Evolutionary conservation across 1,140 invertebrate genomes (phyloP).

Genomic region (Andricus grossulariae): DNA sequence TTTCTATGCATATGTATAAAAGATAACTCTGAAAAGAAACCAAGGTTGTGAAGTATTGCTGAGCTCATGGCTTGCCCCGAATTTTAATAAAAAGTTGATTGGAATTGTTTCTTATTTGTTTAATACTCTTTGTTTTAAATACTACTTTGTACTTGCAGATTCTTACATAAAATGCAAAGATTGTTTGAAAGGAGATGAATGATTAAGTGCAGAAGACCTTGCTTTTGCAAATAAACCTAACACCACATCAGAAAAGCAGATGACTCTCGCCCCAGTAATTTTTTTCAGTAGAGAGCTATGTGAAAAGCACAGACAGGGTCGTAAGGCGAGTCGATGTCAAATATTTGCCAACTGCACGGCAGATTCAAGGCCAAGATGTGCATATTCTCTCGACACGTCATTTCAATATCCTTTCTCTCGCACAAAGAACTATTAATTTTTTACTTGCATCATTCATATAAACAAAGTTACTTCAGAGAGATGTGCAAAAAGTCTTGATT

Average conservation of each 20-base stretch:
- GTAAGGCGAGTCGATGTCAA: background rate
- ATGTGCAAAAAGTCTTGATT: background rate
- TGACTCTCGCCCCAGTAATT: background rate
- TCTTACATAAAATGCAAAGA: no score
- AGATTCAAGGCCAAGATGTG: slow-evolving; percentile 13
- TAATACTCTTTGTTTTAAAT: no score
- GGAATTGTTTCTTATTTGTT: no score
- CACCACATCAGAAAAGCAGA: background rate
- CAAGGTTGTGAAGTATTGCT: no score
- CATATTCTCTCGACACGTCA: slow-evolving; percentile 17
- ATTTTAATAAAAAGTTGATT: no score
- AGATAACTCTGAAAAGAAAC: no score
- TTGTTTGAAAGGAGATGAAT: no score
- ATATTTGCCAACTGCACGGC: slow-evolving; percentile 10
- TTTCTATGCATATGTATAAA: no score
- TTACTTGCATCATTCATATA: background rate
- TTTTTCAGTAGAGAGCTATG: background rate
- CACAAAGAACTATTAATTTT: slow-evolving; percentile 1
- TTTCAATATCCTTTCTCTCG: slow-evolving; percentile 2
- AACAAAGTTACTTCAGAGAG: background rate
- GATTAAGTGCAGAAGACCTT: no score
- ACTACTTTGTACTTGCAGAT: no score
- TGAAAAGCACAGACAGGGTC: background rate
- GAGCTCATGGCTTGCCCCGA: no score
- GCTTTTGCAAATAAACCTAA: background rate